These are phyloP conservation scores for Palythoa grandis DNA, from an alignment of 92 coral and sea anemone species.

Conservation along the genomic window DNA sequence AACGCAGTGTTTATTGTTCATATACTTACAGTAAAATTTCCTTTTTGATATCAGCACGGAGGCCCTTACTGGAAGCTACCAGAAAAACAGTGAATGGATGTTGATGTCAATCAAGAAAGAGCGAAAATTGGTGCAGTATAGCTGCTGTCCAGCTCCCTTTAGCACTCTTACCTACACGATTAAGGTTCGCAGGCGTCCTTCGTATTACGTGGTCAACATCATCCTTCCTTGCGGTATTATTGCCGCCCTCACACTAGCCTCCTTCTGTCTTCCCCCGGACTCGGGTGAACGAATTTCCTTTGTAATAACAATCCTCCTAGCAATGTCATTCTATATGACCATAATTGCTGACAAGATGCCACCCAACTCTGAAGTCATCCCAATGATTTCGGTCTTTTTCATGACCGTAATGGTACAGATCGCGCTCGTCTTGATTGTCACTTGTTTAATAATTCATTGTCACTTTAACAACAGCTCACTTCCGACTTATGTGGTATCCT, in stretches of 20 bases:
- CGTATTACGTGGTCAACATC: constrained; percentile 42
- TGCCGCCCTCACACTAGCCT: constrained; percentile 35
- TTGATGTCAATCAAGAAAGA: neutral
- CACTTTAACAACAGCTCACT: neutral
- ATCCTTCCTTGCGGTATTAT: constrained; percentile 53
- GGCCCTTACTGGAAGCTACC: neutral
- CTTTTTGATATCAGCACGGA: no score
- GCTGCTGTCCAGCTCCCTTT: neutral
- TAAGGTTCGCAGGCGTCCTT: constrained; percentile 16
- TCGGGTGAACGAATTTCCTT: neutral
- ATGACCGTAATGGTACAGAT: neutral
- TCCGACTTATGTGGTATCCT: neutral
- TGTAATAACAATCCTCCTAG: constrained; percentile 44
- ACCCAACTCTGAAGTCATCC: neutral
- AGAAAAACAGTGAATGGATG: constrained; percentile 49
- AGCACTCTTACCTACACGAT: constrained; percentile 9
- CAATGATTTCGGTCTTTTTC: constrained; percentile 38
- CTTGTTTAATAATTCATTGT: constrained; percentile 12
- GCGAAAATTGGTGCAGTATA: neutral
- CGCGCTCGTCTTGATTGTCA: constrained; percentile 17
- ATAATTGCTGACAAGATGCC: no score
- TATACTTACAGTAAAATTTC: no score
- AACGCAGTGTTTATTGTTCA: no score
- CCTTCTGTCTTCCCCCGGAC: constrained; percentile 17
- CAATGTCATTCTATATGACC: constrained; percentile 15